These are phyloP conservation scores for Gasterosteus nipponicus DNA, from an alignment of 2,113 vertebrate species.

Conservation along the genomic window DNA sequence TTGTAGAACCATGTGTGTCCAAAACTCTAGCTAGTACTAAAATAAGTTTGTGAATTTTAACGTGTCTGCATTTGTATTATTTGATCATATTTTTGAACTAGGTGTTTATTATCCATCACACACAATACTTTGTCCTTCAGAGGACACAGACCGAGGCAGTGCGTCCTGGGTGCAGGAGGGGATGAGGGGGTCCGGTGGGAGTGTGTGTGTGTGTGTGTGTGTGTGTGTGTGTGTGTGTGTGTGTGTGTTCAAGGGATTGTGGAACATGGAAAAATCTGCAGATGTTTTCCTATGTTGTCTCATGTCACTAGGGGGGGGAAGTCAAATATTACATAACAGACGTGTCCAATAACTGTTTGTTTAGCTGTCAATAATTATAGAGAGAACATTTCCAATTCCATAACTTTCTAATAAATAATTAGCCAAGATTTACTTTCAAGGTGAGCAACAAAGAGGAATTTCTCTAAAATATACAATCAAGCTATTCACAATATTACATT, in stretches of 20 bases:
- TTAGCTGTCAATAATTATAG: conserved; percentile 44
- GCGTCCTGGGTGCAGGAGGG: too few species aligned
- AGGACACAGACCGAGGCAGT: too few species aligned
- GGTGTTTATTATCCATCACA: background rate
- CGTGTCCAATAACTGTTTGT: conserved; percentile 45
- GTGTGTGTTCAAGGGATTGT: background rate
- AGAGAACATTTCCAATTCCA: background rate
- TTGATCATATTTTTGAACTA: background rate
- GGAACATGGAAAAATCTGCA: conserved; percentile 40
- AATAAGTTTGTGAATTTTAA: background rate
- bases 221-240: background rate
- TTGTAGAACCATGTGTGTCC: too few species aligned
- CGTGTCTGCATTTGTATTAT: background rate
- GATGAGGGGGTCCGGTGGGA: background rate
- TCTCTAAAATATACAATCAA: background rate
- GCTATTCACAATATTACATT: too few species aligned
- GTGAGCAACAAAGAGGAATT: background rate
- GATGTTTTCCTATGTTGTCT: conserved; percentile 39
- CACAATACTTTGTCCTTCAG: too few species aligned
- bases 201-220: conserved; percentile 28
- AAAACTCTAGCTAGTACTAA: background rate
- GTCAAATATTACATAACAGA: conserved; percentile 56
- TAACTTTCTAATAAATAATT: background rate
- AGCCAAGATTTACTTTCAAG: background rate
- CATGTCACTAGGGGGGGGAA: conserved; percentile 35